phyloP scores from a whole-genome alignment of 30 jellyfish, hydroid and myxozoan genomes.

The Aurelia aurita complex sp. Pacific region DNA sequence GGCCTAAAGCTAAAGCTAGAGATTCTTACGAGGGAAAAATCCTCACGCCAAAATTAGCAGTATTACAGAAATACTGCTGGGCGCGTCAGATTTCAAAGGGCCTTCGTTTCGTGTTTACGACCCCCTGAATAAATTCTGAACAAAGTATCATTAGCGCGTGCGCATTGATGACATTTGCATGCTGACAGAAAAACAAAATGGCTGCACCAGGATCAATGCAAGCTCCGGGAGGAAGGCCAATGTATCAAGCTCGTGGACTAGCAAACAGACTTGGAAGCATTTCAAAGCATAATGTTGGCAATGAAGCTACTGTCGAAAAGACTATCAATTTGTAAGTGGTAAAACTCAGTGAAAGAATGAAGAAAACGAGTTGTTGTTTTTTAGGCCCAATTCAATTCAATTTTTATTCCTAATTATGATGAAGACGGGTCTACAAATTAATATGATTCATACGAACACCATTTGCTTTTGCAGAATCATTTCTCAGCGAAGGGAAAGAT shows the following conservation, averaged over 20 bases:
- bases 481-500: too few species aligned
- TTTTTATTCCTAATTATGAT: too few species aligned
- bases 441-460: too few species aligned
- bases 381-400: not conserved
- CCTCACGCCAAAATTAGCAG: too few species aligned
- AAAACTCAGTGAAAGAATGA: too few species aligned
- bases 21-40: too few species aligned
- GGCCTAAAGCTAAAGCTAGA: too few species aligned
- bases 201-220: constrained; percentile 9
- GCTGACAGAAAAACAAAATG: constrained; percentile 28
- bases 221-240: constrained; percentile 39
- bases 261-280: constrained; percentile 62
- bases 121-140: not conserved
- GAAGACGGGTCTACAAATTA: too few species aligned
- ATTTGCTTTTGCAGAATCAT: too few species aligned
- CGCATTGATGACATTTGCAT: constrained; percentile 21
- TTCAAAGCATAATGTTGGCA: constrained; percentile 45
- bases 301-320: constrained; percentile 57
- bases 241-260: constrained; percentile 25
- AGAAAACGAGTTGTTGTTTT: not conserved
- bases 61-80: too few species aligned
- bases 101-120: too few species aligned
- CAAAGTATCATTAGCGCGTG: not conserved
- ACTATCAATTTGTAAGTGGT: constrained; percentile 57
- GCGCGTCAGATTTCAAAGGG: not conserved